A percentile compares a stretch with the other conserved stretches of the same genome.
Conservation (phyloP, 2,797 vertebrate genomes). For the Coranthus polyacanthus region DNA sequence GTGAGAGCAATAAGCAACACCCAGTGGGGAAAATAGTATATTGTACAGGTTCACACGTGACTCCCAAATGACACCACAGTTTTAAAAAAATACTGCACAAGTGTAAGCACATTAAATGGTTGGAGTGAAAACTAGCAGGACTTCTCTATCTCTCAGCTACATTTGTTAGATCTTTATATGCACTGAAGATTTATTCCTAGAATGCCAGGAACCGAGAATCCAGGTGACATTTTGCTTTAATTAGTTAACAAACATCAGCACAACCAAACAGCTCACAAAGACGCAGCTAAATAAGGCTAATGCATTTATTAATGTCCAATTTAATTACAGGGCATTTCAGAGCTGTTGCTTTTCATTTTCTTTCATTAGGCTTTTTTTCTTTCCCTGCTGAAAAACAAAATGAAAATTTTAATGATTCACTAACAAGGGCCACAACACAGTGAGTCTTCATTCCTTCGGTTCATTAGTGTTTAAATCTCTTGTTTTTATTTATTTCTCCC, state of each 20-base stretch:
- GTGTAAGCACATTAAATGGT: constrained; percentile 45
- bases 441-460: constrained; percentile 38
- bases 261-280: constrained; percentile 63
- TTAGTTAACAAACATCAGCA: constrained; percentile 64
- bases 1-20: neutral
- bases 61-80: no score
- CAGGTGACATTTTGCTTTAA: constrained; percentile 71
- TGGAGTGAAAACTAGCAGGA: constrained; percentile 48
- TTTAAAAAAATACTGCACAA: constrained; percentile 21
- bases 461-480: constrained; percentile 63
- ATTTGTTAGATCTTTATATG: constrained; percentile 55
- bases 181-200: constrained; percentile 44
- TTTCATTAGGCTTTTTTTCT: constrained; percentile 62
- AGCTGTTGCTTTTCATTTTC: constrained; percentile 70
- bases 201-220: constrained; percentile 40
- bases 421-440: constrained; percentile 56
- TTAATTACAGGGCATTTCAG: constrained; percentile 70
- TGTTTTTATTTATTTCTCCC: constrained; percentile 41
- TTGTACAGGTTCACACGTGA: neutral
- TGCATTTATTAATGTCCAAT: constrained; percentile 80
- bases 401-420: constrained; percentile 60
- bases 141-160: constrained; percentile 37
- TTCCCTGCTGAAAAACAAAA: constrained; percentile 55
- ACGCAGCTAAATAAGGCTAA: constrained; percentile 63
- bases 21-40: neutral